phyloP scores from a whole-genome alignment of 2,888 invertebrate species.

The Ctena decussata region DNA sequence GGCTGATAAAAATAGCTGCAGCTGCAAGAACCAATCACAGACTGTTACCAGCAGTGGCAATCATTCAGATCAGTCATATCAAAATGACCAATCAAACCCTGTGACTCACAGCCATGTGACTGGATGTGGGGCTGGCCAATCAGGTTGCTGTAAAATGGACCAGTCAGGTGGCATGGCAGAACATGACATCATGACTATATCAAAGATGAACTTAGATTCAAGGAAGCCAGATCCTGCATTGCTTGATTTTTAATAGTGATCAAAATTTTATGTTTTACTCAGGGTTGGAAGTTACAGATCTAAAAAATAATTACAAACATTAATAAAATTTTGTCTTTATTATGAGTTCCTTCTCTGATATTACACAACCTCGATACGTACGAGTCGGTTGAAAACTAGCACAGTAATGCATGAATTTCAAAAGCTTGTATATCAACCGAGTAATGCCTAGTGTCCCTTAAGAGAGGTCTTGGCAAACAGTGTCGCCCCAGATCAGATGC shows the following conservation, averaged over 20 bases:
- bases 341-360: too few species aligned
- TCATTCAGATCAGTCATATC: conserved; percentile 27
- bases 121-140: background rate
- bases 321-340: too few species aligned
- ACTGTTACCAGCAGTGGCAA: background rate
- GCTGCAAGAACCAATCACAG: conserved; percentile 16
- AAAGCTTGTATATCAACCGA: too few species aligned
- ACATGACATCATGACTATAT: background rate
- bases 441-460: too few species aligned
- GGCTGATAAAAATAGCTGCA: conserved; percentile 31
- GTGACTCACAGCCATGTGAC: background rate
- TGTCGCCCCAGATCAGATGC: too few species aligned
- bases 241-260: conserved; percentile 17
- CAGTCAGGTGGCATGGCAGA: conserved; percentile 56
- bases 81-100: background rate
- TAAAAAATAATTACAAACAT: too few species aligned
- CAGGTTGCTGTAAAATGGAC: conserved; percentile 13
- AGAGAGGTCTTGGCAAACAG: too few species aligned
- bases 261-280: background rate
- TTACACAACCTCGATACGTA: too few species aligned
- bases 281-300: too few species aligned
- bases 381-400: too few species aligned
- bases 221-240: conserved; percentile 7
- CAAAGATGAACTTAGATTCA: background rate
- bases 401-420: too few species aligned